Base-by-base conservation (phyloP, 1,140 invertebrate genomes). In the Episyrphus balteatus region DNA sequence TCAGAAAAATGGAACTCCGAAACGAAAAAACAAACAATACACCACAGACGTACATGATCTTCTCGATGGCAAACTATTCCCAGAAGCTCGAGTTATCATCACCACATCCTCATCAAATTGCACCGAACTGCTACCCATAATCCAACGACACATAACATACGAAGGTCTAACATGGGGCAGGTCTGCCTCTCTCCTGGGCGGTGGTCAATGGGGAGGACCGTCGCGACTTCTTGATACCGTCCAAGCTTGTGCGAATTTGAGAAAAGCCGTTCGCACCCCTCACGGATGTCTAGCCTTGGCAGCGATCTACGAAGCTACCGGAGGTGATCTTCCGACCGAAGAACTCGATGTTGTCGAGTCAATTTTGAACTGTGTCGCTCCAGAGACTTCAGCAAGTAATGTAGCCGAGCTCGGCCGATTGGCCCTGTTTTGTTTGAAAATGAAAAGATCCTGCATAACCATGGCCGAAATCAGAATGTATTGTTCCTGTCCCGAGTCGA, bases 51-150 rank as follows among this genome's bases (percentile, higher is more conserved):
- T 74, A 1, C 53, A 69, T 17, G 73, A 76, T 42, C 55, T 78
- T 0, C 49, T 78, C n/a, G 70, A 76, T 44, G 75, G 74, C 13
- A 62, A 70, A 33, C 52, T 76, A 15, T 76, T 77, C 51, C 75
- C 75, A 0, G 72, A 76, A 43, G 73, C 71, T 26, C 64, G 73
- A 44, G 64, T 78, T 10, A 53, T 78, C 34, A 65, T 76, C n/a
- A 77, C 75, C 5, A 74, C 73, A 30, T 68, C 66, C 12, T 26
- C 31, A 5, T 26, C 41, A 21, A 62, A 62, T 36, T 62, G 62
- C 13, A n/a, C 46, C 7, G 51, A 55, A 10, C 47, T 73, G 15
- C 59, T 68, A 19, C 69, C 68, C 1, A 55, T 71, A 12, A 64
- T 71, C 1, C 71, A 74, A 40, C 56, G 73, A 31, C 62, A 73